phyloP scores from a whole-genome alignment of 2,888 invertebrate genomes.

The Parascotia fuliginaria region DNA sequence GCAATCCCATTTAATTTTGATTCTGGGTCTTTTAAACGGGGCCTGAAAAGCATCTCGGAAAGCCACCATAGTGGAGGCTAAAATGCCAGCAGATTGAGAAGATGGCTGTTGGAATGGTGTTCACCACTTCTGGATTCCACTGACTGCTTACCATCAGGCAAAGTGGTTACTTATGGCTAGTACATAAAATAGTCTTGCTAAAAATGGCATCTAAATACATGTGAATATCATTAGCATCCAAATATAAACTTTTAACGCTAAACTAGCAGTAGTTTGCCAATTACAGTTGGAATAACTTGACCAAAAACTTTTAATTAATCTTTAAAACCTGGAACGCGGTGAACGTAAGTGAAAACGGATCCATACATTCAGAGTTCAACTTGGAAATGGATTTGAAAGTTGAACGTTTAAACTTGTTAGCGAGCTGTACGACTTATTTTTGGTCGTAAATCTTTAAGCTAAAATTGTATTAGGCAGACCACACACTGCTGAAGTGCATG shows the following conservation, averaged over 20 bases:
- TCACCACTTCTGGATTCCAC: no score
- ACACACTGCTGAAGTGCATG: neutral
- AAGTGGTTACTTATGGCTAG: no score
- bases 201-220: neutral
- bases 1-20: no score
- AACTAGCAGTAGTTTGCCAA: slow-evolving; percentile 7
- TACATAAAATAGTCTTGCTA: no score
- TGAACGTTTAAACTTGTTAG: slow-evolving; percentile 63
- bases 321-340: slow-evolving; percentile 24
- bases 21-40: no score
- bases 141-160: no score
- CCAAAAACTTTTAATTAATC: slow-evolving; percentile 39
- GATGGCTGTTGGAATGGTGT: no score
- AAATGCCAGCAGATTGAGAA: no score
- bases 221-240: neutral
- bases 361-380: slow-evolving; percentile 41
- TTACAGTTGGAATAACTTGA: slow-evolving; percentile 20
- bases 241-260: neutral
- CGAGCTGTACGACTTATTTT: slow-evolving; percentile 37
- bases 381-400: slow-evolving; percentile 62
- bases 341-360: slow-evolving; percentile 40
- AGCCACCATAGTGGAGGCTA: no score
- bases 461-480: slow-evolving; percentile 36
- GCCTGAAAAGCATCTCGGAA: no score
- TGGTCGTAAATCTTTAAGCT: slow-evolving; percentile 46